Evolutionary conservation across 1,140 invertebrate genomes (phyloP).

Genomic region (Chironomus tepperi): DNA sequence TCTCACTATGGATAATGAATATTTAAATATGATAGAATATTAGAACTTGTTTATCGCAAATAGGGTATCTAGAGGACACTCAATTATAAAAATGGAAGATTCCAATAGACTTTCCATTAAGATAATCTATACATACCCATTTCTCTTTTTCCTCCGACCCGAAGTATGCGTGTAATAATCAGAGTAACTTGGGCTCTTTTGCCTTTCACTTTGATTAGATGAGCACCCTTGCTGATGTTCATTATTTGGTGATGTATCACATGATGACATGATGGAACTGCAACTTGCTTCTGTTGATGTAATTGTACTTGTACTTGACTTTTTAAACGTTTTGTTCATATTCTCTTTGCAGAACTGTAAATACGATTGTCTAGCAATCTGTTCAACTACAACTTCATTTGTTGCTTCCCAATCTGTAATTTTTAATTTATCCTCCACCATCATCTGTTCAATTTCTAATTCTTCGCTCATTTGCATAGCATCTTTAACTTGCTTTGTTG

Average conservation of each 20-base stretch:
- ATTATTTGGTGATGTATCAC: not conserved
- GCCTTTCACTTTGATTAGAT: not conserved
- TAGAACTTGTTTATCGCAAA: too few species aligned
- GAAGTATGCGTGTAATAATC: not conserved
- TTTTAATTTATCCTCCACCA: constrained; percentile 86
- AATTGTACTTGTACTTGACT: constrained; percentile 22
- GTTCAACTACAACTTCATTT: constrained; percentile 84
- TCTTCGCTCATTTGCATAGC: constrained; percentile 76
- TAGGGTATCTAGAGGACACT: too few species aligned
- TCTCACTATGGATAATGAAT: not conserved
- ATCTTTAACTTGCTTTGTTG: constrained; percentile 62
- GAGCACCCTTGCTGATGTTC: constrained; percentile 4
- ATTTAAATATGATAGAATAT: too few species aligned
- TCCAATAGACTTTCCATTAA: too few species aligned
- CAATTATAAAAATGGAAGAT: too few species aligned
- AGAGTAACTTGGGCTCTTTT: not conserved
- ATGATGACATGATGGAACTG: not conserved
- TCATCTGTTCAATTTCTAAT: constrained; percentile 79
- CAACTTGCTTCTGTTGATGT: constrained; percentile 21
- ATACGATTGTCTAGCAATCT: constrained; percentile 82
- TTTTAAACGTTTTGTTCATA: constrained; percentile 38
- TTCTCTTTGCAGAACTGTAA: constrained; percentile 75
- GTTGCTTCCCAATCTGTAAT: constrained; percentile 92
- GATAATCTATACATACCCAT: not conserved
- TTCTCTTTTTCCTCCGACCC: not conserved